phyloP scores from a whole-genome alignment of 2,888 invertebrate genomes.

The Melinaea menophilus region DNA sequence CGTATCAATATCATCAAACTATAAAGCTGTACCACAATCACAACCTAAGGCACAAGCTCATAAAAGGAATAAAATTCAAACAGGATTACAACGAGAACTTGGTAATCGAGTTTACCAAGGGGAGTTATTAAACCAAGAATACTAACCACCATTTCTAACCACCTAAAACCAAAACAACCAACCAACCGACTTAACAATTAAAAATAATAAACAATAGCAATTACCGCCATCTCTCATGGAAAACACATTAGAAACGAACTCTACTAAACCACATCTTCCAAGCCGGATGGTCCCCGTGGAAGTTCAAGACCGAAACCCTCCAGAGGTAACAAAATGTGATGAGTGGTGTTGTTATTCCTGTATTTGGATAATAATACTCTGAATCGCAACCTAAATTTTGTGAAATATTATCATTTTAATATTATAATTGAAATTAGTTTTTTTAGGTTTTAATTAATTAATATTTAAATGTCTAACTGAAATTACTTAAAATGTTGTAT shows the following conservation, averaged over 20 bases:
- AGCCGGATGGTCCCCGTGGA: not conserved
- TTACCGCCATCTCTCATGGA: conserved; percentile 8
- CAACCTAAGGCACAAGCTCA: conserved; percentile 5
- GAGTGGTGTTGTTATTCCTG: too few relatives aligned
- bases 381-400: too few relatives aligned
- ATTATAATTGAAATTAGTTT: too few relatives aligned
- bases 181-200: not conserved
- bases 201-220: conserved; percentile 10
- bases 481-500: too few relatives aligned
- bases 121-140: conserved; percentile 10
- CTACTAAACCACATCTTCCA: conserved; percentile 6
- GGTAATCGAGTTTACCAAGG: conserved; percentile 6
- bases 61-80: conserved; percentile 16
- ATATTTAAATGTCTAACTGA: too few relatives aligned
- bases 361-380: too few relatives aligned
- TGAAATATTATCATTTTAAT: too few relatives aligned
- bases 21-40: conserved; percentile 38
- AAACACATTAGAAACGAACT: conserved; percentile 1
- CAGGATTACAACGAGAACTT: conserved; percentile 6
- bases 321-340: too few relatives aligned
- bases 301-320: too few relatives aligned
- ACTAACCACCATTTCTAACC: not conserved
- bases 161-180: conserved; percentile 10
- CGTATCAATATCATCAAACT: too few relatives aligned
- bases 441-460: too few relatives aligned